These are phyloP conservation scores for Oryctes rhinoceros DNA, from an alignment of 1,140 invertebrate genomes.

Conservation along the genomic window DNA sequence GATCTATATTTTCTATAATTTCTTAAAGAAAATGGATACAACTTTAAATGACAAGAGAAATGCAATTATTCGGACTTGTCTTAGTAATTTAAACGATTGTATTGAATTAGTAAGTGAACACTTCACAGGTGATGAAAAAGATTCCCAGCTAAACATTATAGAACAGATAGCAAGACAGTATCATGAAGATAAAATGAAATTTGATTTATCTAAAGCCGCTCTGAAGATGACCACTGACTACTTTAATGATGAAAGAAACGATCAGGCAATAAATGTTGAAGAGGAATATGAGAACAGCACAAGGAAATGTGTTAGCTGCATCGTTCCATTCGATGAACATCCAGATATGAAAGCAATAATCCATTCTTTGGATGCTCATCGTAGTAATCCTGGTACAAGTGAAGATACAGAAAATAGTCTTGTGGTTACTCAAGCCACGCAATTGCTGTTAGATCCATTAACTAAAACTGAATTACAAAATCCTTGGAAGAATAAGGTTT, in stretches of 20 bases:
- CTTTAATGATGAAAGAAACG: conserved; percentile 42
- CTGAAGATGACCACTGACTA: conserved; percentile 44
- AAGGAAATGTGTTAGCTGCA: conserved; percentile 33
- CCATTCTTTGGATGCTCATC: neutral
- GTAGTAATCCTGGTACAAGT: conserved; percentile 31
- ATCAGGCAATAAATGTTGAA: conserved; percentile 47
- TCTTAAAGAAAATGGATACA: neutral
- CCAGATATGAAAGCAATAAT: conserved; percentile 49
- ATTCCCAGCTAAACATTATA: conserved; percentile 44
- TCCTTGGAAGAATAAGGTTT: conserved; percentile 51
- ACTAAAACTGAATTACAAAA: conserved; percentile 51
- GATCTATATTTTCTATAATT: no score
- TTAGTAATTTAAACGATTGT: conserved; percentile 50
- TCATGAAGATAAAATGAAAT: conserved; percentile 46
- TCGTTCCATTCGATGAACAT: conserved; percentile 43
- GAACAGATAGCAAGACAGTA: conserved; percentile 48
- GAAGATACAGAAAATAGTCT: conserved; percentile 48
- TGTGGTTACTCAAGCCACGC: conserved; percentile 50
- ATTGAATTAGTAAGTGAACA: conserved; percentile 50
- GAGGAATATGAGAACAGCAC: conserved; percentile 47
- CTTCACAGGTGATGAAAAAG: conserved; percentile 44
- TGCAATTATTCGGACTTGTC: conserved; percentile 45
- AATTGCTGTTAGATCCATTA: conserved; percentile 54
- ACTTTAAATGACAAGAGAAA: neutral
- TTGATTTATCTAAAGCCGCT: conserved; percentile 45